Conservation (phyloP, 1,140 invertebrate species). For the Drosophila ironensis region DNA sequence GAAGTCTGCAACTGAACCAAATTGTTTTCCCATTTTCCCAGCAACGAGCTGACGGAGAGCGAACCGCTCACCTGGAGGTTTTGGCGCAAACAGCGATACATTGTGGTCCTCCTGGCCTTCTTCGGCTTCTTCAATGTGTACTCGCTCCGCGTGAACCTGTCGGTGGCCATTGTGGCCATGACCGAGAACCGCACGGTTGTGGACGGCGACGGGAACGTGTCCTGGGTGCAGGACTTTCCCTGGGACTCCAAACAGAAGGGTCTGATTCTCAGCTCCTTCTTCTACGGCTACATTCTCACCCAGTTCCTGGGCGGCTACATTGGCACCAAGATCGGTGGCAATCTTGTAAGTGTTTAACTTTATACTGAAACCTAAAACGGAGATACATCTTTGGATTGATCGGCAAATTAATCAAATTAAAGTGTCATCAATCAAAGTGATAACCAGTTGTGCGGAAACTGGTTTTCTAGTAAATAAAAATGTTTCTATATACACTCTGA, state of each 20-base stretch:
- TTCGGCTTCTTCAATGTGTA: conserved; percentile 95
- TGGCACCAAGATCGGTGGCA: conserved; percentile 87
- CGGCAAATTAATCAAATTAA: background rate
- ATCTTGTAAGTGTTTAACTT: conserved; percentile 83
- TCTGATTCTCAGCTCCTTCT: conserved; percentile 93
- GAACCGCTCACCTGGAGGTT: conserved; percentile 85
- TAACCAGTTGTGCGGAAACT: no score
- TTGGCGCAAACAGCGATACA: conserved; percentile 87
- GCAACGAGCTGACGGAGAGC: conserved; percentile 83
- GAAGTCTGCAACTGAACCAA: background rate
- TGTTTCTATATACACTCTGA: no score
- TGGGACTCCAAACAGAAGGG: conserved; percentile 92
- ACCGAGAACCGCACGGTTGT: conserved; percentile 85
- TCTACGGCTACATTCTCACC: conserved; percentile 90
- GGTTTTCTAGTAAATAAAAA: no score
- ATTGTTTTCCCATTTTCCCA: conserved; percentile 55
- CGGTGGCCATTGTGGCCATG: conserved; percentile 95
- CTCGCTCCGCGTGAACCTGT: conserved; percentile 92
- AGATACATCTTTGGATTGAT: conserved; percentile 75
- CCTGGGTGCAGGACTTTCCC: conserved; percentile 87
- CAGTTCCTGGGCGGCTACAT: conserved; percentile 89
- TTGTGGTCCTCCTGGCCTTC: conserved; percentile 89
- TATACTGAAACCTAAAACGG: background rate
- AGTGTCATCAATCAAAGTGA: no score
- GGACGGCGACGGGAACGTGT: conserved; percentile 84